Evolutionary conservation across 2,888 invertebrate genomes (phyloP), one percentile per base, ranked within the genome.

Genomic region (Drosophila antonietae): DNA sequence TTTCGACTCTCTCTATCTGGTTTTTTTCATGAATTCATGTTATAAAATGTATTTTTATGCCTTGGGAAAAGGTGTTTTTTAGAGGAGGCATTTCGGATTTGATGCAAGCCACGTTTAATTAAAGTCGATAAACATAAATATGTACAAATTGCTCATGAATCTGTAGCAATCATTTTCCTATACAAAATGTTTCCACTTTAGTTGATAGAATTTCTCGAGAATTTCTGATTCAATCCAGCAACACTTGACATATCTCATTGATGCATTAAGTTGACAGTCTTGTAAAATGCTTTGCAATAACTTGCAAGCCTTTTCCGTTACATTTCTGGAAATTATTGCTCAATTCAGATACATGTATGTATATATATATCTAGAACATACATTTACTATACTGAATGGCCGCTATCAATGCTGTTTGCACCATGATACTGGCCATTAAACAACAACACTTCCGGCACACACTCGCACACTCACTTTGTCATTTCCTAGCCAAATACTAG

Each of bases 361-460:
- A 15, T 28, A 8, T 18, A 31, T 10, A 31, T 10, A 41, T 39
- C 5, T 31, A 14, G n/a, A 39, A 28, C 47, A 49, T 41, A 28
- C 47, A 64, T 64, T 74, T 52, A 58, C 49, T 52, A 12, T 31
- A 56, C 59, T 51, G 52, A 52, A 39, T 49, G 63, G 46, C 47
- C 59, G 68, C 79, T 72, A 58, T 75, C 75, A 80, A 52, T 72
- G 68, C 41, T 80, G 68, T 66, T 72, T 68, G 66, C 66, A 51
- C 60, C n/a, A 78, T 78, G 68, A 75, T 68, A 78, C 74, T 73
- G 60, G 55, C 69, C 76, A 78, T 73, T 73, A 63, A 60, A 59
- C 43, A 57, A 12, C 60, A 75, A 37, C 73, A 68, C 47, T 72
- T 72, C 59, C 76, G 37, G 52, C 28, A 37, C 58, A 56, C 39